Evolutionary conservation across 2,797 vertebrate genomes (phyloP).

Genomic region (Tokudaia muenninki): DNA sequence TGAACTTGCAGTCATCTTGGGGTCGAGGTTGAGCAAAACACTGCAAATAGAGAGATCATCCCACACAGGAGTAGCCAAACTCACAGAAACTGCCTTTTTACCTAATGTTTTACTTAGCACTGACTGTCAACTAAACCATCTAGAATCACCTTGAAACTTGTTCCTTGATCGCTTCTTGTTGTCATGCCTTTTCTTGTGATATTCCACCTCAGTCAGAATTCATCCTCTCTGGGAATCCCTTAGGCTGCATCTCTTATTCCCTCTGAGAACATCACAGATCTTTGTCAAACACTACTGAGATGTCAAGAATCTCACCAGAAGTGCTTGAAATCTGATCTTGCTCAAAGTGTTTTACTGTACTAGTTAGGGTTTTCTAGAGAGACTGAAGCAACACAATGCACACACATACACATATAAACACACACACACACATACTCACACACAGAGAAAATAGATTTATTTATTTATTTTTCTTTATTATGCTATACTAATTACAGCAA

Average conservation of each 20-base stretch:
- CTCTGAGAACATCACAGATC: background rate
- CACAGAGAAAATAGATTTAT: background rate
- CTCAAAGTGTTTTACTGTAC: background rate
- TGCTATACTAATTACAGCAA: background rate
- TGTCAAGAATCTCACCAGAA: background rate
- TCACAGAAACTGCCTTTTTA: no score
- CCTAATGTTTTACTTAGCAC: background rate
- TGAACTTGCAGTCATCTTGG: background rate
- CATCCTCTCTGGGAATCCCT: background rate
- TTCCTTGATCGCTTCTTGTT: background rate
- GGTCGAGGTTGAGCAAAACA: no score
- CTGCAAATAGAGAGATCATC: background rate
- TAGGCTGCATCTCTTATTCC: background rate
- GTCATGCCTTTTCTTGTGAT: background rate
- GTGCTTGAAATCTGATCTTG: background rate
- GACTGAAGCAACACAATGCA: background rate
- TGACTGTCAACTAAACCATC: background rate
- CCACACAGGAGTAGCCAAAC: no score
- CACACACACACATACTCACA: background rate
- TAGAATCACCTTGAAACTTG: background rate
- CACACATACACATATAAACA: background rate
- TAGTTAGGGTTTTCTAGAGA: background rate
- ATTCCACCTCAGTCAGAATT: background rate
- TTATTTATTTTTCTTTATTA: background rate
- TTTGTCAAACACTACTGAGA: conserved; percentile 11